These are phyloP conservation scores for Drosophila seclusa DNA, from an alignment of 2,888 invertebrate species.

Conservation along the genomic window DNA sequence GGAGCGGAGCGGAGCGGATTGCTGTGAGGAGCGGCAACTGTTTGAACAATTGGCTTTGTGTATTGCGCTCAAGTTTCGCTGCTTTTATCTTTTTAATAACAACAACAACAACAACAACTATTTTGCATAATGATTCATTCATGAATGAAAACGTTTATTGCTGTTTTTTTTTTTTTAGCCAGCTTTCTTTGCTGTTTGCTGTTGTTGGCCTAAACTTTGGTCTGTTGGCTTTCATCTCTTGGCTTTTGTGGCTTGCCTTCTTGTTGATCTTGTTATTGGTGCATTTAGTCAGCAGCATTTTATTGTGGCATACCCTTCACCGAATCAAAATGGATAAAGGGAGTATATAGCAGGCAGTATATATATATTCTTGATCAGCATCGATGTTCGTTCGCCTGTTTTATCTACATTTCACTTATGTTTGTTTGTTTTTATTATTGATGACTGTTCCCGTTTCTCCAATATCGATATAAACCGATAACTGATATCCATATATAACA, in stretches of 20 bases:
- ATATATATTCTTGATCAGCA: background rate
- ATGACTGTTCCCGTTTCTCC: too few relatives aligned
- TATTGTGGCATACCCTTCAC: background rate
- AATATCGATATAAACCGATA: too few relatives aligned
- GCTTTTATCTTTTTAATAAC: conserved; percentile 11
- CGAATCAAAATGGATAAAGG: background rate
- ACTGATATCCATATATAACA: background rate
- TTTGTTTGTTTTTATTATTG: too few relatives aligned
- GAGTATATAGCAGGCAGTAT: background rate
- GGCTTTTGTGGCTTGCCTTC: conserved; percentile 12
- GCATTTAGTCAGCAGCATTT: conserved; percentile 20
- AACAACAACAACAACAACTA: background rate
- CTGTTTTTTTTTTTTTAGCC: conserved; percentile 5
- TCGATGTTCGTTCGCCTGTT: too few relatives aligned
- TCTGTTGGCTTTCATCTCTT: conserved; percentile 5
- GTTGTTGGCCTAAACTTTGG: background rate
- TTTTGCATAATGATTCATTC: conserved; percentile 43
- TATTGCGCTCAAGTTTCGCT: conserved; percentile 11
- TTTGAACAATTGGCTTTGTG: conserved; percentile 16
- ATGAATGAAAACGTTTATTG: conserved; percentile 31
- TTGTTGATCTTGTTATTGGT: conserved; percentile 11
- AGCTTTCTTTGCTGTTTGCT: conserved; percentile 18
- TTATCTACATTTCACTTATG: too few relatives aligned
- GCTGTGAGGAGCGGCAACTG: background rate
- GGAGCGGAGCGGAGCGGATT: background rate